Evolutionary conservation across 2,888 invertebrate species (phyloP), one percentile per base, ranked within the genome.

Genomic region (Lepidochrysops patricia): DNA sequence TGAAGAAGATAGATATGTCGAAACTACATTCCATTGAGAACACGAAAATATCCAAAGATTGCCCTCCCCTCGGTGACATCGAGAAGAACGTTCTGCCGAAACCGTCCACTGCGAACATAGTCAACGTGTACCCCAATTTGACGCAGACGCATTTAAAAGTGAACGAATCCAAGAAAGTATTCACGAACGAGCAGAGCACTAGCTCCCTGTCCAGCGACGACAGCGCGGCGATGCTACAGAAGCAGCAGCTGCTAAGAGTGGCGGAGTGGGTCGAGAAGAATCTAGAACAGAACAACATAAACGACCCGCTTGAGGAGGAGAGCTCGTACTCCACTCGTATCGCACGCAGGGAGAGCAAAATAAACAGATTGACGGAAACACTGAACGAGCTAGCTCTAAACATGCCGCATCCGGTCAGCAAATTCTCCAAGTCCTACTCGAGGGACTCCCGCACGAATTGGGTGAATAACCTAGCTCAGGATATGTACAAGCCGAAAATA

Each of bases 191-290:
- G 61, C 89, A 88, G 64, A 90, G 90, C 63, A 89, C 89, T 1
- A 90, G 90, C 66, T 90, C 90, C 0, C 68, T 90, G 37, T 90
- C 90, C 1, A 90, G 90, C 63, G 90, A 90, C 58, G 90, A 90
- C 60, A 90, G 90, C 64, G 89, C 90, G 34, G 91, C 91, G 1
- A 69, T 92, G 65, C 68, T 92, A 60, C 90, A 92, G 60, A 90
- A 92, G 25, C 92, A 92, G 64, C 93, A 94, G 63, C 72, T 94
- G 64, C 91, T 92, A 19, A 86, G 94, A 67, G 94, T 95, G 9
- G 94, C 94, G 0, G 94, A 95, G 69, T 95, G 95, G 95, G 94
- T 95, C 19, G 92, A 94, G 74, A 92, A 91, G 67, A 93, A 92
- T 69, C 76, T 91, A 72, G 90, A 89, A 62, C 89, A 88, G 62